Base-by-base conservation (phyloP, 2,888 invertebrate genomes). In the Phyllotreta striolata region DNA sequence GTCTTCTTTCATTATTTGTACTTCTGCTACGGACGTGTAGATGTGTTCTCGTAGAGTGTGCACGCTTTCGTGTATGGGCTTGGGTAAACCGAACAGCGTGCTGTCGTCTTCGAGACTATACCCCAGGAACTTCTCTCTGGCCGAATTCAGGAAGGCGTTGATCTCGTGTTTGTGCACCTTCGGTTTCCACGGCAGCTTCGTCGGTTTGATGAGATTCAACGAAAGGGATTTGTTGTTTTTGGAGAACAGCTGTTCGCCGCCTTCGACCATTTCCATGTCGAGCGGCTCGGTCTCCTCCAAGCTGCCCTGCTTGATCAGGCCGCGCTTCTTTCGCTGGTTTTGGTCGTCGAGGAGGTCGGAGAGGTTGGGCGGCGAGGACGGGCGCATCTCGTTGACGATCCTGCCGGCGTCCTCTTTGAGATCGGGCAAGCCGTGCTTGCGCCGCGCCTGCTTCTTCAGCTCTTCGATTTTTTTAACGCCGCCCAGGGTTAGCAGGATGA, bases 1-100 rank as follows among this genome's bases (percentile, higher is more conserved):
- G 77, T 95, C 91, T 81, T 98, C 97, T 76, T 91, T 88, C 76
- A 92, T 91, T 64, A 94, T 90, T 83, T 98, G 98, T 62, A 96
- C 83, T 83, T 98, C 98, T 10, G 96, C 89, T 66, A 98, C 83
- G 57, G 98, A 97, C 40, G 92, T 90, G 80, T 98, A 98, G 86
- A 97, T 91, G 78, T 98, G 96, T 85, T 87, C 86, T 81, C 92
- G 92, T 41, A 98, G 84, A 62, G 95, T 95, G 76, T 91, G 91
- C 38, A 98, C 91, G 37, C 98, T 96, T 83, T 98, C 97, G 78
- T 96, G 95, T 75, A 99, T 98, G 0, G 98, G 98, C 75, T 93
- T 92, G 0, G 99, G 99, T 62, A 99, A 84, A 1, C 98, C 99
- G 60, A 97, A 96, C 69, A 97, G 85, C 57, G 96, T 96, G 66